Conservation (phyloP, 2,888 invertebrate species). For the Drosophila bunnanda region DNA sequence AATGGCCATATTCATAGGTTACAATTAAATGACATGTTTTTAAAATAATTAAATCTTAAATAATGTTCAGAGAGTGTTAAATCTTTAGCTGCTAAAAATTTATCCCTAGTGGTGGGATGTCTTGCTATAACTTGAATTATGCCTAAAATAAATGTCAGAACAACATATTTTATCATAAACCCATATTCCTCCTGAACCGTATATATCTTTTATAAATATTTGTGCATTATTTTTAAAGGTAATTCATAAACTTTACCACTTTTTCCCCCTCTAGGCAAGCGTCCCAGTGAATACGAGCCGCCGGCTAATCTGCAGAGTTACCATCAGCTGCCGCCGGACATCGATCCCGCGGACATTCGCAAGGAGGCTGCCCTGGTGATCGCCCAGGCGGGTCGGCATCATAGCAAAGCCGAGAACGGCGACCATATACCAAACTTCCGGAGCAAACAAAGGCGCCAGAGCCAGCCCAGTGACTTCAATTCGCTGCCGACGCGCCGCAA, state of each 20-base stretch:
- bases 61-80: neutral
- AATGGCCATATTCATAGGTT: neutral
- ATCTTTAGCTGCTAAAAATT: neutral
- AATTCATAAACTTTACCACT: neutral
- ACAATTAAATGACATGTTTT: neutral
- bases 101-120: neutral
- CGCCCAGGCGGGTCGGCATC: conserved; percentile 90
- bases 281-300: conserved; percentile 81
- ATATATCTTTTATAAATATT: neutral
- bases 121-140: neutral
- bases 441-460: conserved; percentile 74
- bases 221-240: no score
- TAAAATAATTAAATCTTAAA: neutral
- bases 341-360: conserved; percentile 90
- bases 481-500: conserved; percentile 89
- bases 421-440: conserved; percentile 82
- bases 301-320: conserved; percentile 81
- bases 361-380: conserved; percentile 91
- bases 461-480: conserved; percentile 86
- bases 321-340: conserved; percentile 88
- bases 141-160: neutral
- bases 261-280: conserved; percentile 74
- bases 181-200: neutral
- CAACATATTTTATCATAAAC: neutral
- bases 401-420: conserved; percentile 87